Evolutionary conservation across 2,113 vertebrate species (phyloP).

Genomic region (Aptenodytes forsteri): DNA sequence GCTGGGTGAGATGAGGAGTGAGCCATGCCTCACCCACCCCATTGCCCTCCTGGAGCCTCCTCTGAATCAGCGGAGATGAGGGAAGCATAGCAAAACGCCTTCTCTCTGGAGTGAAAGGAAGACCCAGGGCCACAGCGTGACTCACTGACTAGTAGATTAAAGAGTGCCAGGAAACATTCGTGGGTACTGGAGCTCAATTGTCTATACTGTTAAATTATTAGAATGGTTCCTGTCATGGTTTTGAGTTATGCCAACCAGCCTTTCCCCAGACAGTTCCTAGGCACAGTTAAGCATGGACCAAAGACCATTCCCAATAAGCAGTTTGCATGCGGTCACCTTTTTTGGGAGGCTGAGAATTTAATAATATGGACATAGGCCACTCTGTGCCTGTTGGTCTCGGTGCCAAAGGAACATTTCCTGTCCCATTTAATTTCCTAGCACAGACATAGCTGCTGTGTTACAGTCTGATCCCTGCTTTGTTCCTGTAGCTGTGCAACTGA

Average conservation of each 20-base stretch:
- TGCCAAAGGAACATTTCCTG: slow-evolving; percentile 60
- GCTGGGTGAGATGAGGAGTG: neutral
- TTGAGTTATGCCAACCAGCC: neutral
- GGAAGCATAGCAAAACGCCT: neutral
- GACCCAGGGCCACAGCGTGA: neutral
- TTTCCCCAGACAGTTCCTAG: slow-evolving; percentile 23
- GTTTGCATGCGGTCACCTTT: slow-evolving; percentile 35
- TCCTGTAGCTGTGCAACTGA: slow-evolving; percentile 28
- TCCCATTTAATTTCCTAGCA: slow-evolving; percentile 55
- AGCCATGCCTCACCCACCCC: neutral
- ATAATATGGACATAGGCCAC: slow-evolving; percentile 30
- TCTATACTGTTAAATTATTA: slow-evolving; percentile 49
- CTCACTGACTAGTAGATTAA: slow-evolving; percentile 26
- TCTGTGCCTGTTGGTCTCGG: slow-evolving; percentile 11
- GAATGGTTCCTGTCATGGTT: slow-evolving; percentile 34
- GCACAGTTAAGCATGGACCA: neutral
- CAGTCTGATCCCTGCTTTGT: slow-evolving; percentile 53
- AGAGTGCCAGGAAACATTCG: slow-evolving; percentile 40
- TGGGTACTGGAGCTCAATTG: slow-evolving; percentile 38
- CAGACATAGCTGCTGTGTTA: slow-evolving; percentile 36
- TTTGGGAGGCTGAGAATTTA: slow-evolving; percentile 26
- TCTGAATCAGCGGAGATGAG: neutral
- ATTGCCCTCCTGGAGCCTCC: neutral
- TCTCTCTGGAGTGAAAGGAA: slow-evolving; percentile 26
- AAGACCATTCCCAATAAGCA: slow-evolving; percentile 34